Percentiles rank a stretch among this genome's conserved stretches.
Evolutionary conservation across 2,797 vertebrate species (phyloP).

Genomic region (Urosaurus nigricauda): DNA sequence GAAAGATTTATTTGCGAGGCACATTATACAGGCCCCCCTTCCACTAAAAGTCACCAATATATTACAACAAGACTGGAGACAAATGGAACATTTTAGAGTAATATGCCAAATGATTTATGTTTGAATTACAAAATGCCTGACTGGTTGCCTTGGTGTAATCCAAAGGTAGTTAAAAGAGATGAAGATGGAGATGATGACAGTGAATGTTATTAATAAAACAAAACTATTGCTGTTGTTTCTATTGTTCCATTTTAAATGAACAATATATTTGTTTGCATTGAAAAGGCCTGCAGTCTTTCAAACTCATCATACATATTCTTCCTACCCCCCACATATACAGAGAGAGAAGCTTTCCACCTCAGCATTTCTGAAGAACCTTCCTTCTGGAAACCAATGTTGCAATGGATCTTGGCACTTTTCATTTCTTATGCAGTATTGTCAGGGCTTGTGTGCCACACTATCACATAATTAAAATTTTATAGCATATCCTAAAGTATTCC

Average conservation of each 20-base stretch:
- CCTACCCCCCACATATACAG: not conserved
- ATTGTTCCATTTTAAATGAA: not conserved
- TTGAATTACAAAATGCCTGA: not conserved
- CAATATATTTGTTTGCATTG: not conserved
- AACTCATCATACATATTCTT: too few relatives aligned
- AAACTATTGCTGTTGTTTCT: not conserved
- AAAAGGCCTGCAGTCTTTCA: not conserved
- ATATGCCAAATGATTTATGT: conserved; percentile 26
- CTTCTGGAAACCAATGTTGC: not conserved
- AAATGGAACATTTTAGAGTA: conserved; percentile 45
- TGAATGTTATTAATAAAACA: not conserved
- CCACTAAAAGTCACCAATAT: conserved; percentile 64
- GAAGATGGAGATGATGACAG: not conserved
- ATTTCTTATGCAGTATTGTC: not conserved
- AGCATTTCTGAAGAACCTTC: not conserved
- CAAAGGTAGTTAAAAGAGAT: conserved; percentile 3
- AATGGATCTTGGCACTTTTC: not conserved
- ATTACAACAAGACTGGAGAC: conserved; percentile 42
- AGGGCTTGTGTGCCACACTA: not conserved
- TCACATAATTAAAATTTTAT: too few relatives aligned
- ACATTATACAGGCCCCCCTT: conserved; percentile 44
- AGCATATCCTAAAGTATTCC: not conserved
- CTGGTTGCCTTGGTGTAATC: conserved; percentile 5
- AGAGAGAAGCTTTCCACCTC: not conserved
- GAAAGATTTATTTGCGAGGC: conserved; percentile 70